These are phyloP conservation scores for Nicator chloris DNA, from an alignment of 2,113 vertebrate species.

Conservation along the genomic window DNA sequence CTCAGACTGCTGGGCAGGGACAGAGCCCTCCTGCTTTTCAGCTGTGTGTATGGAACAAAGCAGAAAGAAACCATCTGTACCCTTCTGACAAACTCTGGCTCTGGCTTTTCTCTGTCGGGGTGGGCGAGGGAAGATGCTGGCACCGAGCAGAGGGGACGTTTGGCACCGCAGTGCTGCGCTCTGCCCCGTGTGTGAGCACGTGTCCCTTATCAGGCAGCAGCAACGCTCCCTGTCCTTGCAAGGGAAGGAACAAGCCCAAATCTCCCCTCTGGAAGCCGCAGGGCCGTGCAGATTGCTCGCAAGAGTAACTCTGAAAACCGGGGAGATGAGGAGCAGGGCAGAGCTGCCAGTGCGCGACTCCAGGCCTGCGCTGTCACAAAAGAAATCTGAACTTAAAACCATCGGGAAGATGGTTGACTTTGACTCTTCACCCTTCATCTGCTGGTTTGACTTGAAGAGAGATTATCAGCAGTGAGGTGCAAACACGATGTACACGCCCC, in stretches of 20 bases:
- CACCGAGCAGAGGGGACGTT: neutral
- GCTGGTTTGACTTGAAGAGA: neutral
- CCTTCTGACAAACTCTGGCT: neutral
- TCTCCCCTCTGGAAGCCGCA: neutral
- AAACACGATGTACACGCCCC: neutral
- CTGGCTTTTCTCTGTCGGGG: neutral
- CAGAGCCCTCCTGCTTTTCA: neutral
- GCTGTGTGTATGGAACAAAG: too few species aligned
- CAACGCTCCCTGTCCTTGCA: neutral
- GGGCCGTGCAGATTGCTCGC: neutral
- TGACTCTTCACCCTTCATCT: neutral
- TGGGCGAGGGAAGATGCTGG: neutral
- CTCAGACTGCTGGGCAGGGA: neutral
- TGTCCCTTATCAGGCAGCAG: neutral
- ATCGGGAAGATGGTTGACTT: neutral
- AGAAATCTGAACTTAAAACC: neutral
- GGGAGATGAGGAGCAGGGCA: neutral
- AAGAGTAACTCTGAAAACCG: neutral
- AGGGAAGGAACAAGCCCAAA: neutral
- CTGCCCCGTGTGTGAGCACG: rapidly evolving
- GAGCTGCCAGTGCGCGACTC: rapidly evolving
- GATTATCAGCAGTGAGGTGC: neutral
- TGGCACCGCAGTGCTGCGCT: neutral
- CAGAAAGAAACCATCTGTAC: neutral
- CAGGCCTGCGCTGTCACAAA: neutral